phyloP scores from a whole-genome alignment of 1,140 invertebrate genomes.

The Bombus confusus region DNA sequence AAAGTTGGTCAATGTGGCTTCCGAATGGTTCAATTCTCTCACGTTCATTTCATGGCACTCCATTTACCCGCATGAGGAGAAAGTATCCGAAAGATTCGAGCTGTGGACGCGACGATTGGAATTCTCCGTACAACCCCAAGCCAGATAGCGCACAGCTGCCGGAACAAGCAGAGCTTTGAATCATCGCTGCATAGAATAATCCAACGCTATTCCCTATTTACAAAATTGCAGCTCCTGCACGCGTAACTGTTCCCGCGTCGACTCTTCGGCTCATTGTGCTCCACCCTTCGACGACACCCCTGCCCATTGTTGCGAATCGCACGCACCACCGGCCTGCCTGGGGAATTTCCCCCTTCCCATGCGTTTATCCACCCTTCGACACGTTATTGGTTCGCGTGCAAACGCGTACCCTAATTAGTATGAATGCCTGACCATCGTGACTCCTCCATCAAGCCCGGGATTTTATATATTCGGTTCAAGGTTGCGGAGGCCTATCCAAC shows the following conservation, averaged over 20 bases:
- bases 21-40: too few relatives aligned
- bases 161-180: conserved; percentile 55
- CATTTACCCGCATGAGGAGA: background rate
- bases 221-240: conserved; percentile 53
- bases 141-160: conserved; percentile 50
- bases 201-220: conserved; percentile 63
- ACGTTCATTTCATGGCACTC: background rate
- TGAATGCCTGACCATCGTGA: conserved; percentile 36
- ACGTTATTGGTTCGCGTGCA: conserved; percentile 55
- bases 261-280: conserved; percentile 45
- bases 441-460: background rate
- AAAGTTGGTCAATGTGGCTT: too few relatives aligned
- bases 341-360: conserved; percentile 42
- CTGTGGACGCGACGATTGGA: background rate
- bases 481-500: background rate
- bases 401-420: conserved; percentile 60
- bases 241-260: conserved; percentile 51
- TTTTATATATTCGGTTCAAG: conserved; percentile 39
- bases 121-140: background rate
- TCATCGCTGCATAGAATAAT: conserved; percentile 60
- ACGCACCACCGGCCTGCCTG: conserved; percentile 26
- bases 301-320: conserved; percentile 47
- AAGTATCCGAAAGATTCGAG: background rate
- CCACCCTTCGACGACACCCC: conserved; percentile 46
- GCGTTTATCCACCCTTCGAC: conserved; percentile 23